Evolutionary conservation across 2,888 invertebrate genomes (phyloP).

Genomic region (Xestia xanthographa): DNA sequence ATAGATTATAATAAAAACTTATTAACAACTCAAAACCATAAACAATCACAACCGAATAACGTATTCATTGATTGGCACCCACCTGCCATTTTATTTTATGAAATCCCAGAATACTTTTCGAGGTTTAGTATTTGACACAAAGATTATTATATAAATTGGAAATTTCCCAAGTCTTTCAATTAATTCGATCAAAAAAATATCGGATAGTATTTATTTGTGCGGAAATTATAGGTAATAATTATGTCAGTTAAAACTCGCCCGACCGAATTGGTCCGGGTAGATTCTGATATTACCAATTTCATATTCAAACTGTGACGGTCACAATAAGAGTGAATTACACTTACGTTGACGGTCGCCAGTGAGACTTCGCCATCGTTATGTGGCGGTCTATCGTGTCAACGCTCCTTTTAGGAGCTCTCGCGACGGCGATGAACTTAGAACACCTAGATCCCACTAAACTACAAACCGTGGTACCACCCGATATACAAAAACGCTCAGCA

Average conservation of each 20-base stretch:
- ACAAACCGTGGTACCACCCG: conserved; percentile 70
- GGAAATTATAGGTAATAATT: background rate
- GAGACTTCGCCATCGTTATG: conserved; percentile 34
- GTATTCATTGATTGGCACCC: background rate
- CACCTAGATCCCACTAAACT: conserved; percentile 72
- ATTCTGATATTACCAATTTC: conserved; percentile 16
- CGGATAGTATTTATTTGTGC: background rate
- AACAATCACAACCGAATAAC: background rate
- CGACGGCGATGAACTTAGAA: conserved; percentile 77
- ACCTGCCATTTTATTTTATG: background rate
- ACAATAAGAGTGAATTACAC: conserved; percentile 32
- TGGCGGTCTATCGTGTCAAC: conserved; percentile 39
- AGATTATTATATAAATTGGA: background rate
- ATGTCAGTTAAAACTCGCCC: background rate
- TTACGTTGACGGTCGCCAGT: conserved; percentile 38
- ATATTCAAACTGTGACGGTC: conserved; percentile 35
- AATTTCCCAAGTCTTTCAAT: too few species aligned
- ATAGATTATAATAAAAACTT: background rate
- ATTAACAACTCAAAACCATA: background rate
- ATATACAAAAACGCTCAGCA: conserved; percentile 77
- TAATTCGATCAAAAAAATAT: too few species aligned
- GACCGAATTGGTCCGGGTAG: background rate
- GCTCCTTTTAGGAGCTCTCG: conserved; percentile 64
- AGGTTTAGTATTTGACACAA: background rate
- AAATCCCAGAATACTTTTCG: background rate